Conservation (phyloP, 2,797 vertebrate species). For the Xiphophorus birchmanni region DNA sequence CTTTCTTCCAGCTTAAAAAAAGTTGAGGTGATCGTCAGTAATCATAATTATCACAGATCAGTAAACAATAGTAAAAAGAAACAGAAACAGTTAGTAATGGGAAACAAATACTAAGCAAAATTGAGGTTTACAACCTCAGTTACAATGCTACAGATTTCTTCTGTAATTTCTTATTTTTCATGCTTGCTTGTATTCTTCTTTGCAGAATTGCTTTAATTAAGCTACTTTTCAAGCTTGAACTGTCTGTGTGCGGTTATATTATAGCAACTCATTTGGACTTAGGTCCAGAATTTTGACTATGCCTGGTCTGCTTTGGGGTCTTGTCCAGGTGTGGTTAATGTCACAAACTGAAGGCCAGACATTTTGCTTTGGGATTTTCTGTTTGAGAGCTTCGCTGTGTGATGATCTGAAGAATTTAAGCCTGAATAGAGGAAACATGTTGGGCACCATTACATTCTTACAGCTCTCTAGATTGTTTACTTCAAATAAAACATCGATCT, state of each 20-base stretch:
- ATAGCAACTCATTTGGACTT: not conserved
- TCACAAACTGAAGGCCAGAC: not conserved
- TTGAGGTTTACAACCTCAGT: not conserved
- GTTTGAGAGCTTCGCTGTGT: not conserved
- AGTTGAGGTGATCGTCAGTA: not conserved
- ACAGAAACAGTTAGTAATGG: not conserved
- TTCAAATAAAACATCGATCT: not conserved
- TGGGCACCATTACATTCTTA: not conserved
- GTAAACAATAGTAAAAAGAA: not conserved
- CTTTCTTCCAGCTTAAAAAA: slow-evolving; percentile 38
- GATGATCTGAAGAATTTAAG: not conserved
- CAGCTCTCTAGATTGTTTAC: not conserved
- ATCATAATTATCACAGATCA: not conserved
- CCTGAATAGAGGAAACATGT: not conserved
- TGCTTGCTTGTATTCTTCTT: not conserved
- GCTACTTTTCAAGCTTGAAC: not conserved
- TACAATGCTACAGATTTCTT: not conserved
- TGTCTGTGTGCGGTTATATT: not conserved
- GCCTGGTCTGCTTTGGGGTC: not conserved
- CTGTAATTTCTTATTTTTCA: not conserved
- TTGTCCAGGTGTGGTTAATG: not conserved
- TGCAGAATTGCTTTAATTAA: not conserved
- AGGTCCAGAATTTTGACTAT: not conserved
- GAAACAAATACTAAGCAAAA: not conserved
- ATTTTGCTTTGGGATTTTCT: not conserved